Evolutionary conservation across 1,140 invertebrate genomes (phyloP), one percentile per base, ranked within the genome.

Genomic region (Drosophila subpulchrella): DNA sequence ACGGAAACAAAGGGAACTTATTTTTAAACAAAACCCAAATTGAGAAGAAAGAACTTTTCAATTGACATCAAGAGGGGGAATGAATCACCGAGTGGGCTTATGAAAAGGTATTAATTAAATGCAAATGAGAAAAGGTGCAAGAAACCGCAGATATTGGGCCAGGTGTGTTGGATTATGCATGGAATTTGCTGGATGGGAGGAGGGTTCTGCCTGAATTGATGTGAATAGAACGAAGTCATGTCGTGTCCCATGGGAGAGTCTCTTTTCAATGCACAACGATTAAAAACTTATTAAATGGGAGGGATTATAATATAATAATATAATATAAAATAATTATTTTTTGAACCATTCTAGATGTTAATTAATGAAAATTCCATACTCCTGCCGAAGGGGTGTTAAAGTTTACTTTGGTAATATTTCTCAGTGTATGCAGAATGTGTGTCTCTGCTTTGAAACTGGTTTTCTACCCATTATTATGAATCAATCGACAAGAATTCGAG

Each of bases 201-300:
- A 66, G 61, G 68, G 78, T 85, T 85, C 78, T 81, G 82, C 78
- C 79, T 85, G 82, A 85, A 67, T 81, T 74, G 60, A 86, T 85
- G 81, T 74, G 81, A 86, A 86, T 58, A 65, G 32, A 51, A 34
- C 34, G 3, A n/a, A 39, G 34, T 38, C 27, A 27, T 17, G 41
- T 30, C 12, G 8, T 12, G 6, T n/a, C 34, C n/a, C 41, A 32
- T 32, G 17, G 5, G n/a, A 13, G 54, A 41, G 55, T 46, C 36
- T n/a, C 39, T n/a, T 6, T 8, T 1, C 1, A 36, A 11, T 27
- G n/a, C 56, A 61, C 41, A 11, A n/a, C 1, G 0, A 27, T n/a
- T 13, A 17, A 36, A 27, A 4, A 7, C 1, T 15, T 15, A 13
- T 4, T 27, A 36, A 20, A 10, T 5, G 17, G 1, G 7, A 41